Conservation (phyloP, 2,888 invertebrate genomes). For the Cloeon dipterum region DNA sequence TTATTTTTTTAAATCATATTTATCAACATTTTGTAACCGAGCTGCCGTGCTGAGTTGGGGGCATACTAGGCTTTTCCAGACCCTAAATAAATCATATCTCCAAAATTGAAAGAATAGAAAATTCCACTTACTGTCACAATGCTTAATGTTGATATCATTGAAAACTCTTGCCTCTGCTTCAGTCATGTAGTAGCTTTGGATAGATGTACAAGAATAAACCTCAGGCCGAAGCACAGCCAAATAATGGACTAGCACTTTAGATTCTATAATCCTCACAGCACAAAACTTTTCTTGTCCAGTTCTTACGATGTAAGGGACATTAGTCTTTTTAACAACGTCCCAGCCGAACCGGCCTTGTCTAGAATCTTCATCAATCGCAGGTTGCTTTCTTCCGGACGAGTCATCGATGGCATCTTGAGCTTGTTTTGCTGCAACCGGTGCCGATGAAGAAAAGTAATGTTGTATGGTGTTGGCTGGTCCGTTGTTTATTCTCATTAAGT, state of each 20-base stretch:
- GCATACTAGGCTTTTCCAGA: too few species aligned
- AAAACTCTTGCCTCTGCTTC: constrained; percentile 72
- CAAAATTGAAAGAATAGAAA: too few species aligned
- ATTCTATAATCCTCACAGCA: constrained; percentile 85
- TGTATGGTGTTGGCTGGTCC: constrained; percentile 18
- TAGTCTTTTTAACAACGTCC: constrained; percentile 64
- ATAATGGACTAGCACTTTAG: constrained; percentile 71
- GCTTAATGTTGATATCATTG: constrained; percentile 79
- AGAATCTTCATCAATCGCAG: constrained; percentile 20
- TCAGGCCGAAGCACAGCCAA: constrained; percentile 71
- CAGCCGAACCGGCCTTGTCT: constrained; percentile 53
- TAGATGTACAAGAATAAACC: constrained; percentile 75
- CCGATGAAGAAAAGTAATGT: too few species aligned
- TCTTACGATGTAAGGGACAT: constrained; percentile 74
- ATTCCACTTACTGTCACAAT: constrained; percentile 79
- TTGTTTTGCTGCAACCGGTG: constrained; percentile 13
- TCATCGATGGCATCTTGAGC: constrained; percentile 5
- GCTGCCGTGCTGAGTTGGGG: too few species aligned
- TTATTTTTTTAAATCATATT: too few species aligned
- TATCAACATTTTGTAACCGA: too few species aligned
- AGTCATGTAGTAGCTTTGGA: constrained; percentile 81
- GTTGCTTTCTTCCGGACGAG: too few species aligned
- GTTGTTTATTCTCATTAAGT: constrained; percentile 36
- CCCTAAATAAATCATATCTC: too few species aligned
- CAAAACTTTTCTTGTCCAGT: constrained; percentile 57